Evolutionary conservation across 1,140 invertebrate species (phyloP).

Genomic region (Drosophila ambigua): DNA sequence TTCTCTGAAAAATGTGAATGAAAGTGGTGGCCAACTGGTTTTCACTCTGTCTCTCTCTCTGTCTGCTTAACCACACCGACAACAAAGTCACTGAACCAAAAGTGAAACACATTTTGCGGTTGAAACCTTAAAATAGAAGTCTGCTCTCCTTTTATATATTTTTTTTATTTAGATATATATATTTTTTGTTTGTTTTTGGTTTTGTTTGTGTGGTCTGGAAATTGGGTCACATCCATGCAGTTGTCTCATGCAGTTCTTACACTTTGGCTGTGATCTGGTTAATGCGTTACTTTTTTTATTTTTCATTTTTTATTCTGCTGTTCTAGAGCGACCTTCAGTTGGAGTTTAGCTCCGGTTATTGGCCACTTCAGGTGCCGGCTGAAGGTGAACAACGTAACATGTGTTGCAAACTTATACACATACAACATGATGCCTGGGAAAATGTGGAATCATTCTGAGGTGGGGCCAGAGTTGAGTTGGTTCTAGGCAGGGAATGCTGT

Average conservation of each 20-base stretch:
- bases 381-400: constrained; percentile 67
- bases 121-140: constrained; percentile 49
- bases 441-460: constrained; percentile 17
- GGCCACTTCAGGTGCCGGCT: constrained; percentile 49
- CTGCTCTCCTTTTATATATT: constrained; percentile 36
- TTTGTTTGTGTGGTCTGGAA: constrained; percentile 24
- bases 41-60: not conserved
- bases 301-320: constrained; percentile 10
- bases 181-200: constrained; percentile 1
- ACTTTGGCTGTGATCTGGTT: constrained; percentile 35
- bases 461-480: not conserved
- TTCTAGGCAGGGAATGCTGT: not conserved
- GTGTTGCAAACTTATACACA: constrained; percentile 19
- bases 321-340: constrained; percentile 57
- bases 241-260: constrained; percentile 4
- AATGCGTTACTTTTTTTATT: constrained; percentile 1
- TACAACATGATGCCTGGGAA: constrained; percentile 27
- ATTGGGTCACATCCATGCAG: constrained; percentile 44
- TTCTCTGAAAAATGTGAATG: constrained; percentile 65
- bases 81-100: constrained; percentile 69
- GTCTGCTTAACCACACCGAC: constrained; percentile 29
- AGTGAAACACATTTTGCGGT: constrained; percentile 72
- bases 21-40: constrained; percentile 70
- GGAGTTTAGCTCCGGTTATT: constrained; percentile 59
- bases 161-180: not conserved